A percentile compares a stretch with the other conserved stretches of the same genome.
phyloP scores from a whole-genome alignment of 2,888 invertebrate species.

The Pterobdella sp. region DNA sequence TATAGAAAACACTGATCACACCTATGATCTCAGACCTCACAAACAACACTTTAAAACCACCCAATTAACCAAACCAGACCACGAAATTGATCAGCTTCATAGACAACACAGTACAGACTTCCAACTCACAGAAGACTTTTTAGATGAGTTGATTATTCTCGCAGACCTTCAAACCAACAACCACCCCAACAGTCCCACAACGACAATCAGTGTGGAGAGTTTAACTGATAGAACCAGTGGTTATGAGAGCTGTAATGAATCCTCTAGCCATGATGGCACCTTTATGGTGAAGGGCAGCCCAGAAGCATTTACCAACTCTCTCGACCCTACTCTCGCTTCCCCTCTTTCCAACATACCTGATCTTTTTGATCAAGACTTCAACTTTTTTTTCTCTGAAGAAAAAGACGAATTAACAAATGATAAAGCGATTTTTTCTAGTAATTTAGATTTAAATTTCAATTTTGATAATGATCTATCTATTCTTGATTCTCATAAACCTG shows the following conservation, averaged over 20 bases:
- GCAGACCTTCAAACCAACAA: not conserved
- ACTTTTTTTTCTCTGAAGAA: not conserved
- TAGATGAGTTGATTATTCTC: not conserved
- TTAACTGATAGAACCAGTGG: constrained; percentile 22
- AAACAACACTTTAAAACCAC: not conserved
- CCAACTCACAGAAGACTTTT: not conserved
- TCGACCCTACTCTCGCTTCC: constrained; percentile 5
- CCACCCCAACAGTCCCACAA: not conserved
- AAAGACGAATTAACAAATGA: not conserved
- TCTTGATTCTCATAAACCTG: not conserved
- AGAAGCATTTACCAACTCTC: not conserved
- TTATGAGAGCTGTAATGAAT: constrained; percentile 15
- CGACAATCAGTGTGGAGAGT: not conserved
- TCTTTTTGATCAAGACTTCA: not conserved
- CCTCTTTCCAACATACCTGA: not conserved
- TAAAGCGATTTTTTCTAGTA: not conserved
- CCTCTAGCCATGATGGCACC: not conserved
- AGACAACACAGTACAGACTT: too few relatives aligned
- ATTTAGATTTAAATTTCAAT: not conserved
- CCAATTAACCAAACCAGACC: not conserved
- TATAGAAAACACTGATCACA: too few relatives aligned
- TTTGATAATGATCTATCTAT: not conserved
- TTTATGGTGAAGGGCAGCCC: not conserved
- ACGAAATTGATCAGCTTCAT: too few relatives aligned
- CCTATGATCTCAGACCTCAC: too few relatives aligned